These are phyloP conservation scores for Dallia pectoralis DNA, from an alignment of 2,797 vertebrate species.

Conservation along the genomic window DNA sequence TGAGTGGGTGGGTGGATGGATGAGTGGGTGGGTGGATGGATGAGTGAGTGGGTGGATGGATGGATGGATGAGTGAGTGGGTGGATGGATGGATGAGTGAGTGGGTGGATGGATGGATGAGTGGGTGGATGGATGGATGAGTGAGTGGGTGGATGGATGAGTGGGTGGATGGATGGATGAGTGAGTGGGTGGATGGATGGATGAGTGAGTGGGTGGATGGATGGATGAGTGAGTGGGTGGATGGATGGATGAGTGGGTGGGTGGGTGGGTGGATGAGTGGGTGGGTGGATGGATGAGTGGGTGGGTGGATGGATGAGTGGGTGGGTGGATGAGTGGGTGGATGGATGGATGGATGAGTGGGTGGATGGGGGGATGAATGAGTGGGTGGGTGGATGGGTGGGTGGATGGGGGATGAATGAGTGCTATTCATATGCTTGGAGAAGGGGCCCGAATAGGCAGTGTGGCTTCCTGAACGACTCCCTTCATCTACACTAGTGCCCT, in stretches of 20 bases:
- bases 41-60: neutral
- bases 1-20: neutral
- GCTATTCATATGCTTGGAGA: constrained; percentile 5
- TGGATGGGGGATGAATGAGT: no score
- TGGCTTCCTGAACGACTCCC: neutral
- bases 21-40: neutral
- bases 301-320: neutral
- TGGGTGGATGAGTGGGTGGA: neutral
- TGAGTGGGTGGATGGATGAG: neutral
- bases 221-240: neutral
- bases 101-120: neutral
- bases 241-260: neutral
- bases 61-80: neutral
- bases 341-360: neutral
- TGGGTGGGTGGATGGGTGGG: neutral
- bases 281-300: neutral
- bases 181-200: neutral
- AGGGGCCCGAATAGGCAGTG: neutral
- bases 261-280: neutral
- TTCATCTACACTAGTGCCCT: neutral
- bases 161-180: neutral
- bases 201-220: neutral
- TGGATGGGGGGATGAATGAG: neutral
- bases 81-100: neutral
- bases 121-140: no score